Base-by-base conservation (phyloP, 2,113 vertebrate species). In the Gnathonemus echidnorhynchus region DNA sequence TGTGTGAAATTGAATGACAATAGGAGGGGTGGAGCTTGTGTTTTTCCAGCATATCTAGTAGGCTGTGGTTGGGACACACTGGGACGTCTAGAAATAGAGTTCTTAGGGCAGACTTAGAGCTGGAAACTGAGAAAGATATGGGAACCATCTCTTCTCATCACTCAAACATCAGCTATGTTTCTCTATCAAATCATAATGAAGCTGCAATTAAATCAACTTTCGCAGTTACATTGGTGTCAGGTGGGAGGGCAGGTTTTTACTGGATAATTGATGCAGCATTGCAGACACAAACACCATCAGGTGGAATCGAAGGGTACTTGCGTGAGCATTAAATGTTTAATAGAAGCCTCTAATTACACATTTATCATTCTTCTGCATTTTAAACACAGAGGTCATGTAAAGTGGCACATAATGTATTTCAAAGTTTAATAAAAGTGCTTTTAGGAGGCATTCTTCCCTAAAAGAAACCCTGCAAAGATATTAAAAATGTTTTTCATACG, bases 131-230 rank as follows among this genome's bases (percentile, higher is more conserved):
- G 45, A 11, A 2, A 19, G 46, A 56, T 42, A 24, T 46, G 53
- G 42, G 35, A 35, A 74, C 21, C 86, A 88, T 19, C 88, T 88
- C 56, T 83, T 48, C 89, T 45, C 45, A 15, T 80, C 27, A 49
- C 52, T 70, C 66, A 85, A 85, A 52, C 52, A 86, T 45, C 15
- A 50, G 21, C 87, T 42, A 27, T 19, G 42, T 89, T 90, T 90
- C 88, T 91, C 85, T 89, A 91, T 92, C 90, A 91, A 91, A 89
- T 89, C 46, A 45, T 91, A 92, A 92, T 92, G 89, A 92, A 91
- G 70, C 88, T 52, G 91, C 87, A 90, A 92, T 91, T 92, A 90
- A 91, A 91, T 89, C 87, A 58, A 74, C 87, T 89, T 58, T 90
- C 85, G 84, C 85, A 49, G 70, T 89, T 90, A 90, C 90, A 90